Evolutionary conservation across 2,113 vertebrate genomes (phyloP).

Genomic region (Menidia beryllina): DNA sequence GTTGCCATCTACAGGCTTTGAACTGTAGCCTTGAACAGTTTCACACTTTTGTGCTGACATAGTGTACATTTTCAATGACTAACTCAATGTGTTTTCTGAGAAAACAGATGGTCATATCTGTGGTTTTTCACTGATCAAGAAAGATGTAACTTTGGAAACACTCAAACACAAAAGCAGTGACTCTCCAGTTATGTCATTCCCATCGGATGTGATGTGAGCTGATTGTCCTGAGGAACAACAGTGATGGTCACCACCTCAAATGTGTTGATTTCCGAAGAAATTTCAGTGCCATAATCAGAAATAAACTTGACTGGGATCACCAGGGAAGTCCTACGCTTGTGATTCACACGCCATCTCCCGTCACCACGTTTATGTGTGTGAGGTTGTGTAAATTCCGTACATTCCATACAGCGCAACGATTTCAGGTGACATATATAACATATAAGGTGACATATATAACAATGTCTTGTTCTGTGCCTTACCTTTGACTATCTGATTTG

Average conservation of each 20-base stretch:
- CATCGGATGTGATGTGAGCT: background rate
- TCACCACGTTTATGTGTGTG: background rate
- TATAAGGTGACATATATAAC: background rate
- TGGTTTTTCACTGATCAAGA: too few species aligned
- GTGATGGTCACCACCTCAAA: background rate
- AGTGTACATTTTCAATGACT: too few species aligned
- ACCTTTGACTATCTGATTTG: constrained; percentile 61
- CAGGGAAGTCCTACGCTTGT: too few species aligned
- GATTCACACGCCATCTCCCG: background rate
- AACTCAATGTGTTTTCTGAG: background rate
- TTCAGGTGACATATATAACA: background rate
- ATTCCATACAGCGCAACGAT: too few species aligned
- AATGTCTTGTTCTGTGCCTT: background rate
- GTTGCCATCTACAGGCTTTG: background rate
- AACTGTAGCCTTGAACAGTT: background rate
- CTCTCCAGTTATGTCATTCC: background rate
- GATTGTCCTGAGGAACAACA: background rate
- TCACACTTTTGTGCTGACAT: background rate
- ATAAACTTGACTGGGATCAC: background rate
- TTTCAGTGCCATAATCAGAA: constrained; percentile 38
- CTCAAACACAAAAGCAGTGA: constrained; percentile 6
- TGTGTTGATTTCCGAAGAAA: constrained; percentile 1
- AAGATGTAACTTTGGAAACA: background rate
- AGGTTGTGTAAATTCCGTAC: background rate
- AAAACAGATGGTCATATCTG: too few species aligned